phyloP scores from a whole-genome alignment of 2,888 invertebrate genomes.

The Odiellus spinosus region DNA sequence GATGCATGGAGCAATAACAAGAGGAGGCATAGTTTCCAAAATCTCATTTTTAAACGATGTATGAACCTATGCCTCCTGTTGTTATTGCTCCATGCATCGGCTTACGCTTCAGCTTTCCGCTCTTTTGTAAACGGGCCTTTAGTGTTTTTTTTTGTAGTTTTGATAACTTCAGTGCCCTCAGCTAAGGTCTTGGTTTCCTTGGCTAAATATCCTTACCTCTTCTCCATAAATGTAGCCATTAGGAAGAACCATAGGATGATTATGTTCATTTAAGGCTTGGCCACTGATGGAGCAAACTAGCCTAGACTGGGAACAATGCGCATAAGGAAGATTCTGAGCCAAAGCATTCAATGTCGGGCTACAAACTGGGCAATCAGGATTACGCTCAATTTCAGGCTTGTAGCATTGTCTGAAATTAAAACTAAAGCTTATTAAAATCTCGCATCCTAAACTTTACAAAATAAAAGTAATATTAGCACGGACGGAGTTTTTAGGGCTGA shows the following conservation, averaged over 20 bases:
- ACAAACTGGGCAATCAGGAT: constrained; percentile 83
- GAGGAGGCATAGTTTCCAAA: no score
- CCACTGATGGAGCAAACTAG: constrained; percentile 82
- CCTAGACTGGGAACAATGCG: constrained; percentile 90
- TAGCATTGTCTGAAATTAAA: constrained; percentile 24
- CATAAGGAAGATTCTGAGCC: constrained; percentile 65
- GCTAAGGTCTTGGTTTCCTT: not conserved
- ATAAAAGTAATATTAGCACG: not conserved
- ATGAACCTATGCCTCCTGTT: no score
- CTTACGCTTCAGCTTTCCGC: no score
- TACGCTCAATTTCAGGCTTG: constrained; percentile 38
- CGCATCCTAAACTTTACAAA: not conserved
- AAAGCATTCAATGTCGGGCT: constrained; percentile 69
- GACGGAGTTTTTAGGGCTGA: constrained; percentile 83
- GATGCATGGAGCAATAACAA: no score
- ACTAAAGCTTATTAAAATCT: not conserved
- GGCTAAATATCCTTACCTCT: constrained; percentile 41
- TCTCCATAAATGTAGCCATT: constrained; percentile 95
- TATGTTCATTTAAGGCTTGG: constrained; percentile 85
- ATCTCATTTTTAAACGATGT: no score
- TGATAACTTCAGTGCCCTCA: not conserved
- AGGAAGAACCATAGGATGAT: constrained; percentile 95
- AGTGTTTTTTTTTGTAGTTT: no score
- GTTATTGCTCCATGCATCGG: no score
- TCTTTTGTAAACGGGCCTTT: no score